These are phyloP conservation scores for Asobara japonica DNA, from an alignment of 1,140 invertebrate species.

Conservation along the genomic window DNA sequence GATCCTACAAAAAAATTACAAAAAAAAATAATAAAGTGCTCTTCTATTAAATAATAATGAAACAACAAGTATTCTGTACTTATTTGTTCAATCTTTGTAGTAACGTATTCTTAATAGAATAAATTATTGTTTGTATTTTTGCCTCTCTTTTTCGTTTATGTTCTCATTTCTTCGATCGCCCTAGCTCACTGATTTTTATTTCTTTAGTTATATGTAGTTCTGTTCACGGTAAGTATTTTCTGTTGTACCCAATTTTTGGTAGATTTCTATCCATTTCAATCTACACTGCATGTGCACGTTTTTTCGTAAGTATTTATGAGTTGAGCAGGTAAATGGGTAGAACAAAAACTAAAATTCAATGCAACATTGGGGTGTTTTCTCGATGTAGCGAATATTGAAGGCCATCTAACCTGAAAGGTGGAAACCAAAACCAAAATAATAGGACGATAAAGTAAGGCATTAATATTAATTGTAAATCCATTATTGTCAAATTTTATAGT, in stretches of 20 bases:
- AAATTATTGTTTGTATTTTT: conserved; percentile 68
- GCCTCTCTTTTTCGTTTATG: neutral
- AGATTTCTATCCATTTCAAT: too few relatives aligned
- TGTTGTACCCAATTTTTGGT: conserved; percentile 40
- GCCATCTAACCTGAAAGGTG: too few relatives aligned
- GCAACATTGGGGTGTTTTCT: too few relatives aligned
- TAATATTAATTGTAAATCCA: too few relatives aligned
- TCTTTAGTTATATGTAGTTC: conserved; percentile 13
- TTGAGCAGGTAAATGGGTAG: too few relatives aligned
- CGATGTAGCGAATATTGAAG: too few relatives aligned
- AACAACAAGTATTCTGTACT: conserved; percentile 53
- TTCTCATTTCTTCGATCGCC: conserved; percentile 2
- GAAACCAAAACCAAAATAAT: too few relatives aligned
- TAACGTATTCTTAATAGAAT: conserved; percentile 61
- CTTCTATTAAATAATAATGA: conserved; percentile 21
- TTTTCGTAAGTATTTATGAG: too few relatives aligned
- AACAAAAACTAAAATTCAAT: too few relatives aligned
- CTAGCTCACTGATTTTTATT: conserved; percentile 10
- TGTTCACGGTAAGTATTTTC: conserved; percentile 54
- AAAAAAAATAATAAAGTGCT: conserved; percentile 5
- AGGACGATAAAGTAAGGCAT: too few relatives aligned
- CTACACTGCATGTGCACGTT: too few relatives aligned
- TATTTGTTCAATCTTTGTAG: conserved; percentile 63
- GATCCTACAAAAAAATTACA: neutral
- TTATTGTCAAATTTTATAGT: too few relatives aligned